Percentiles rank a stretch among this genome's conserved stretches.
Conservation (phyloP, 2,888 invertebrate species). For the Mythimna ferrago region DNA sequence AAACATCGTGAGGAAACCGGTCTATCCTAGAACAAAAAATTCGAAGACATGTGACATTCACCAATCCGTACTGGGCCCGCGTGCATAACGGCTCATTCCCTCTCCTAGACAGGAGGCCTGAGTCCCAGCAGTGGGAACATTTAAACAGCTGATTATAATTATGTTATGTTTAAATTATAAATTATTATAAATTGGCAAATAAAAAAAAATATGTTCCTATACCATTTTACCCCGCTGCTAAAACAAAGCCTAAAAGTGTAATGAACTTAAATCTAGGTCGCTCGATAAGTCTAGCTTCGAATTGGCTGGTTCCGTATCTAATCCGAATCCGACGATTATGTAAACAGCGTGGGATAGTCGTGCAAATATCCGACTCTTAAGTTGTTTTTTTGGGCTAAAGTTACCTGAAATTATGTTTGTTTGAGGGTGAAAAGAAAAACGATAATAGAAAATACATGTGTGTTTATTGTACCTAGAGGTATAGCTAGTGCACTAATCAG, state of each 20-base stretch:
- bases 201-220: too few species aligned
- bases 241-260: constrained; percentile 25
- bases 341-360: constrained; percentile 17
- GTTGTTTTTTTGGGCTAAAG: constrained; percentile 20
- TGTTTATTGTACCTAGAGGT: neutral
- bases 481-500: too few species aligned
- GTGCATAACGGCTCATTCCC: too few species aligned
- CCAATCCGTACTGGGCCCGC: too few species aligned
- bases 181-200: too few species aligned
- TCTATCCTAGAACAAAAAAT: too few species aligned
- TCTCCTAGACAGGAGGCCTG: too few species aligned
- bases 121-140: too few species aligned
- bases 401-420: constrained; percentile 1
- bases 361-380: constrained; percentile 9
- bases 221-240: neutral
- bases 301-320: constrained; percentile 28
- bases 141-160: too few species aligned
- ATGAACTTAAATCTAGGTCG: constrained; percentile 39
- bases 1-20: too few species aligned
- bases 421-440: neutral
- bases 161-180: too few species aligned
- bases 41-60: too few species aligned
- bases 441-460: neutral
- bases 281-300: constrained; percentile 42
- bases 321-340: constrained; percentile 23